Conservation (phyloP, 1,140 invertebrate genomes). For the Drosophila tani region DNA sequence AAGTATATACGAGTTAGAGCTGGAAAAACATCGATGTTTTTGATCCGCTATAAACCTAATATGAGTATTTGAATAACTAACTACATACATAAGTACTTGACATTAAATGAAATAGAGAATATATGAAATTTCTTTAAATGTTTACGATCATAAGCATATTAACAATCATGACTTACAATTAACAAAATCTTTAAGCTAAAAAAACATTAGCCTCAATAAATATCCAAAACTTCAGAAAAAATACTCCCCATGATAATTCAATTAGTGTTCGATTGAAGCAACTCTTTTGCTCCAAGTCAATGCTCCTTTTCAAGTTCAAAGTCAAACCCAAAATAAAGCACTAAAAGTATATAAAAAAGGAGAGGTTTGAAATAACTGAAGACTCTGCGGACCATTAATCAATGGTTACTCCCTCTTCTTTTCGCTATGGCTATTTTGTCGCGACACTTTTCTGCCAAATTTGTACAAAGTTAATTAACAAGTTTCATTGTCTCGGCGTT, state of each 20-base stretch:
- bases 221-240: background rate
- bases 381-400: slow-evolving; percentile 67
- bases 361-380: slow-evolving; percentile 31
- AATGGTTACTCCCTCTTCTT: slow-evolving; percentile 46
- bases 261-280: slow-evolving; percentile 33
- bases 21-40: too few relatives aligned
- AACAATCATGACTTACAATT: too few relatives aligned
- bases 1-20: too few relatives aligned
- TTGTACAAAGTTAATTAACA: slow-evolving; percentile 78
- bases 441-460: slow-evolving; percentile 73
- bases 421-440: slow-evolving; percentile 42
- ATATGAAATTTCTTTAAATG: too few relatives aligned
- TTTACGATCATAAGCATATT: too few relatives aligned
- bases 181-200: too few relatives aligned
- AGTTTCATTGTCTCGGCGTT: slow-evolving; percentile 66
- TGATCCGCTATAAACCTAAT: background rate
- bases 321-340: slow-evolving; percentile 26
- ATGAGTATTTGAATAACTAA: background rate
- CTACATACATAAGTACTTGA: background rate
- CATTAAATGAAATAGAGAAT: too few relatives aligned
- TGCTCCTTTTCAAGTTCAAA: slow-evolving; percentile 75
- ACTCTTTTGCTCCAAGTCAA: slow-evolving; percentile 53
- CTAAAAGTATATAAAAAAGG: slow-evolving; percentile 13
- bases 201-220: background rate
- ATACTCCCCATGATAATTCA: slow-evolving; percentile 9